Evolutionary conservation across 2,888 invertebrate genomes (phyloP).

Genomic region (Himalopsyche japonica): DNA sequence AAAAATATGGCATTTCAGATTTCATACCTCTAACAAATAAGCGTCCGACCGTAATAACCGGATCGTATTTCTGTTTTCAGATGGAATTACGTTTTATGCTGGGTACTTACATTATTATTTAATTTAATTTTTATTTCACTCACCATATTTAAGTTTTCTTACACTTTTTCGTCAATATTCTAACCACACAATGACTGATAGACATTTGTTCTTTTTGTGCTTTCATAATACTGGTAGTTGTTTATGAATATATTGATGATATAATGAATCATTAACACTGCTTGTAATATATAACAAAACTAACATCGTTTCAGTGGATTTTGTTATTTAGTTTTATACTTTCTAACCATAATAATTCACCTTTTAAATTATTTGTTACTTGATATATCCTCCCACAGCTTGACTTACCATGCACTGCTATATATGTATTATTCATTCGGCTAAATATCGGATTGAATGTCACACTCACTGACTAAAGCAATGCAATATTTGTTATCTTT

Average conservation of each 20-base stretch:
- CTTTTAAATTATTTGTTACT: background rate
- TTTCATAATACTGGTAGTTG: background rate
- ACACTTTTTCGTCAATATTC: background rate
- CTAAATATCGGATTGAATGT: too few species aligned
- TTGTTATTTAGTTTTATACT: background rate
- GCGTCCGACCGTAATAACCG: conserved; percentile 22
- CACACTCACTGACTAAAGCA: too few species aligned
- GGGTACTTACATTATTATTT: conserved; percentile 28
- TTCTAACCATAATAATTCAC: background rate
- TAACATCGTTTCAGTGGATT: background rate
- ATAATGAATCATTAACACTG: background rate
- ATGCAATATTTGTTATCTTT: too few species aligned
- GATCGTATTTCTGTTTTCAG: conserved; percentile 34
- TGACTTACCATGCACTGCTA: too few species aligned
- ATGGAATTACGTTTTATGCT: conserved; percentile 31
- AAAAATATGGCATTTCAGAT: conserved; percentile 25
- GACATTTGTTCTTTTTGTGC: background rate
- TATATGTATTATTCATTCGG: too few species aligned
- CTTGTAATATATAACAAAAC: background rate
- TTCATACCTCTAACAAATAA: conserved; percentile 18
- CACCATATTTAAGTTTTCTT: background rate
- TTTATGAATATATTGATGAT: background rate
- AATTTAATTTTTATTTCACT: conserved; percentile 10
- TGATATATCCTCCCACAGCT: background rate
- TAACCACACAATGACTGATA: background rate